Percentiles rank a stretch among this genome's conserved stretches.
Evolutionary conservation across 2,888 invertebrate species (phyloP).

Genomic region (Hemaris fuciformis): DNA sequence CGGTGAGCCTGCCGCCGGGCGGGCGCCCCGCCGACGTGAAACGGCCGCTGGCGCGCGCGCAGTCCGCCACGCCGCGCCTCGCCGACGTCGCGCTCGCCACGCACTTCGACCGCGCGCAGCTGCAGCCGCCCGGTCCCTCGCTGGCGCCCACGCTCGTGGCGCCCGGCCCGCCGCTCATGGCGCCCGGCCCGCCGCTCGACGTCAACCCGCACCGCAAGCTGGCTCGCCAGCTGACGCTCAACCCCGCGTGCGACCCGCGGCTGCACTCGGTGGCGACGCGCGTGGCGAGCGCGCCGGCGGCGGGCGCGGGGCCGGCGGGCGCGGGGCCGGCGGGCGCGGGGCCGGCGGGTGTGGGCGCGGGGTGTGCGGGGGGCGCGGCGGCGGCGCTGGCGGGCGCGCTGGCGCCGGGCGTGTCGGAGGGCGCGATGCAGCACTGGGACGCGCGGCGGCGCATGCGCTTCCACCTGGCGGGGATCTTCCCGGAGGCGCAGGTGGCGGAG

Average conservation of each 20-base stretch:
- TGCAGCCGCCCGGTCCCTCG: slow-evolving; percentile 54
- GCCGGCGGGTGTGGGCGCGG: slow-evolving; percentile 56
- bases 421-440: slow-evolving; percentile 81
- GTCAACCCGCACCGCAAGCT: slow-evolving; percentile 89
- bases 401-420: slow-evolving; percentile 66
- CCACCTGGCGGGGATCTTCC: slow-evolving; percentile 95
- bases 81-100: slow-evolving; percentile 65
- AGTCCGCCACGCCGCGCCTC: slow-evolving; percentile 81
- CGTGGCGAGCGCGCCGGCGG: slow-evolving; percentile 85
- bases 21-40: slow-evolving; percentile 71
- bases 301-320: slow-evolving; percentile 75
- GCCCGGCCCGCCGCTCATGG: slow-evolving; percentile 42
- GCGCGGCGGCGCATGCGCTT: slow-evolving; percentile 90
- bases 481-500: slow-evolving; percentile 92
- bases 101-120: slow-evolving; percentile 76
- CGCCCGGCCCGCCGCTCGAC: slow-evolving; percentile 47
- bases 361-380: slow-evolving; percentile 81
- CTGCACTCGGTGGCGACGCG: slow-evolving; percentile 83
- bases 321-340: slow-evolving; percentile 55
- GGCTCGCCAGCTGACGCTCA: slow-evolving; percentile 90
- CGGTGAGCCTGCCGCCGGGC: slow-evolving; percentile 83
- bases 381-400: slow-evolving; percentile 64
- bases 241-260: slow-evolving; percentile 89
- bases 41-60: slow-evolving; percentile 85
- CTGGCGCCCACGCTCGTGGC: slow-evolving; percentile 46